phyloP scores from a whole-genome alignment of 2,888 invertebrate genomes.

The Caenorhabditis sp. region DNA sequence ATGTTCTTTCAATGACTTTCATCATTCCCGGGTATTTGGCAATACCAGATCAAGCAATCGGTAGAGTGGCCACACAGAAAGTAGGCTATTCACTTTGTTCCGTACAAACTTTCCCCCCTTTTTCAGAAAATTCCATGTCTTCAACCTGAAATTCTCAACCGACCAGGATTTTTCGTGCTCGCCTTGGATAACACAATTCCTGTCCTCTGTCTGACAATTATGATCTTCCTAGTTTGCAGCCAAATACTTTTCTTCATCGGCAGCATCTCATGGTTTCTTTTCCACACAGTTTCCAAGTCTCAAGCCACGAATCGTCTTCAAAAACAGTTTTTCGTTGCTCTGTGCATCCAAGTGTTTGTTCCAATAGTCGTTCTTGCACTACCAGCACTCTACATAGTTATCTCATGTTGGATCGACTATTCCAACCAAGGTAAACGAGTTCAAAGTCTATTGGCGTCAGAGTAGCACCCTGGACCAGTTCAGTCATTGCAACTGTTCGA shows the following conservation, averaged over 20 bases:
- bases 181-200: conserved; percentile 29
- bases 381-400: conserved; percentile 28
- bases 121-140: conserved; percentile 45
- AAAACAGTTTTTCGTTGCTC: conserved; percentile 47
- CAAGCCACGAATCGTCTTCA: conserved; percentile 45
- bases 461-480: too few species aligned
- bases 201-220: conserved; percentile 31
- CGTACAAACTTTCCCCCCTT: too few species aligned
- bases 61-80: neutral
- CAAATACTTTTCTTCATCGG: conserved; percentile 19
- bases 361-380: conserved; percentile 16
- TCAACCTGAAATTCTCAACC: conserved; percentile 24
- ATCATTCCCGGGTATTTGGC: conserved; percentile 44
- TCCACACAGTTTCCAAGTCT: conserved; percentile 32
- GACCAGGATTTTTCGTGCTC: conserved; percentile 40
- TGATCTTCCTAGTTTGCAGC: conserved; percentile 13
- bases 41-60: conserved; percentile 33
- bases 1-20: conserved; percentile 25
- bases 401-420: conserved; percentile 37
- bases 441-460: neutral
- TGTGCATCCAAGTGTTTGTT: conserved; percentile 41
- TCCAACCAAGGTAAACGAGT: conserved; percentile 43
- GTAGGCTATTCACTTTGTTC: conserved; percentile 10
- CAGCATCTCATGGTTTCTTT: conserved; percentile 18
- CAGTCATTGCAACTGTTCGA: neutral